Evolutionary conservation across 1,140 invertebrate genomes (phyloP), one percentile per base, ranked within the genome.

Genomic region (Fopius arisanus): DNA sequence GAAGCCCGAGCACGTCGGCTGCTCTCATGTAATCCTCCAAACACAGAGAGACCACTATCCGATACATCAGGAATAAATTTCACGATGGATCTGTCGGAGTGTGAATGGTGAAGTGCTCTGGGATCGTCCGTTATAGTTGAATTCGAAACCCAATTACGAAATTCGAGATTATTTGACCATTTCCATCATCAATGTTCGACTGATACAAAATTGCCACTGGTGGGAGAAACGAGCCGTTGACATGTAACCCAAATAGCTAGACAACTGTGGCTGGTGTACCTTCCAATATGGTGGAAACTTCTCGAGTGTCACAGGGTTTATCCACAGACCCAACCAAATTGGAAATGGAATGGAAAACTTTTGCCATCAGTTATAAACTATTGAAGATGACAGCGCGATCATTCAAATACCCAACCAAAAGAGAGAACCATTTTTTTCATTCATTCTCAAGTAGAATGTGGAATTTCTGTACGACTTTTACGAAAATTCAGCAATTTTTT

Each of bases 81-180:
- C 54, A 19, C 48, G 63, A 67, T 16, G 40, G 70, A 72, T 72
- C 70, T 40, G 54, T 72, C 63, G 62, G n/a, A 21, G 63, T 54
- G 65, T 67, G 41, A 72, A 67, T 67, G 14, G 63, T 10, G 62
- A n/a, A 67, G 65, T 67, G 43, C 41, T 3, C 54, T 59, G 54
- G 54, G 54, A 59, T 37, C 19, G 21, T n/a, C 37, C 29, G 23
- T 31, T 16, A 70, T 12, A 37, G 33, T 37, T 37, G 33, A 10
- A 74, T 65, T 73, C 67, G 71, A 76, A 70, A 76, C 75, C 65
- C 72, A 74, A 76, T 76, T 76, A 76, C 72, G 75, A 76, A 76
- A 76, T 76, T 76, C 51, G 66, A 75, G 41, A 75, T 67, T 9
- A 10, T 51, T 63, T 65, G 41, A 62, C 51, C 48, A 68, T 70